A percentile compares a stretch with the other conserved stretches of the same genome.
phyloP scores from a whole-genome alignment of 2,888 invertebrate species.

The Xanthorhoe designata region DNA sequence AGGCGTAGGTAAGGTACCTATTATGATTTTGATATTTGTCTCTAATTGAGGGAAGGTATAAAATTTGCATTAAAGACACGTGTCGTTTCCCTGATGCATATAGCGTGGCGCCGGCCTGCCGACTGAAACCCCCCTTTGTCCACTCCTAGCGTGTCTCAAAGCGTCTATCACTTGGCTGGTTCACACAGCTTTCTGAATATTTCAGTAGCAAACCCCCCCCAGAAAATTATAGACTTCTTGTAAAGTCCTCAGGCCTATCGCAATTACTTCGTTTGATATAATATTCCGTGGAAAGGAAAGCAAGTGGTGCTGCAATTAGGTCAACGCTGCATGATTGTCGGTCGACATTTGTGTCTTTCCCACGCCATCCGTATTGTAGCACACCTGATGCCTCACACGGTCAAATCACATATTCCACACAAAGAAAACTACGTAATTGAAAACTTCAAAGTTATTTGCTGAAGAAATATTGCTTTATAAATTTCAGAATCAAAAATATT shows the following conservation, averaged over 20 bases:
- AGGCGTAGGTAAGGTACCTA: too few relatives aligned
- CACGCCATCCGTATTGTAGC: slow-evolving; percentile 55
- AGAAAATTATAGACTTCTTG: slow-evolving; percentile 75
- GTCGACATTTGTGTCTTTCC: slow-evolving; percentile 62
- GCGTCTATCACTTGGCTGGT: slow-evolving; percentile 56
- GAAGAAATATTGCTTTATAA: too few relatives aligned
- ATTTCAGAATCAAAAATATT: too few relatives aligned
- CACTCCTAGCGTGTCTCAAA: slow-evolving; percentile 38
- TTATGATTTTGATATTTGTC: neutral
- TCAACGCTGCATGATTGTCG: slow-evolving; percentile 66
- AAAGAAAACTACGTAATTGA: neutral
- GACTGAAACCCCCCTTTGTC: slow-evolving; percentile 41
- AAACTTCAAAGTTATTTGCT: neutral
- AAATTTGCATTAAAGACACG: slow-evolving; percentile 57
- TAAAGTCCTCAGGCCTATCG: slow-evolving; percentile 54
- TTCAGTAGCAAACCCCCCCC: slow-evolving; percentile 65
- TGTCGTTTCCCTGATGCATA: slow-evolving; percentile 59
- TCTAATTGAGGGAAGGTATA: slow-evolving; percentile 31
- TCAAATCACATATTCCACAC: slow-evolving; percentile 10
- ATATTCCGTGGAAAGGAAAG: slow-evolving; percentile 59
- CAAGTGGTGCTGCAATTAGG: slow-evolving; percentile 62
- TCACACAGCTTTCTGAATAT: slow-evolving; percentile 76
- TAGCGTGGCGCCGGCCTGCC: slow-evolving; percentile 38
- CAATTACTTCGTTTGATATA: slow-evolving; percentile 68
- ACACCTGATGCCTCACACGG: slow-evolving; percentile 47